These are phyloP conservation scores for Caracal caracal DNA, from an alignment of 2,113 vertebrate species.

Conservation along the genomic window DNA sequence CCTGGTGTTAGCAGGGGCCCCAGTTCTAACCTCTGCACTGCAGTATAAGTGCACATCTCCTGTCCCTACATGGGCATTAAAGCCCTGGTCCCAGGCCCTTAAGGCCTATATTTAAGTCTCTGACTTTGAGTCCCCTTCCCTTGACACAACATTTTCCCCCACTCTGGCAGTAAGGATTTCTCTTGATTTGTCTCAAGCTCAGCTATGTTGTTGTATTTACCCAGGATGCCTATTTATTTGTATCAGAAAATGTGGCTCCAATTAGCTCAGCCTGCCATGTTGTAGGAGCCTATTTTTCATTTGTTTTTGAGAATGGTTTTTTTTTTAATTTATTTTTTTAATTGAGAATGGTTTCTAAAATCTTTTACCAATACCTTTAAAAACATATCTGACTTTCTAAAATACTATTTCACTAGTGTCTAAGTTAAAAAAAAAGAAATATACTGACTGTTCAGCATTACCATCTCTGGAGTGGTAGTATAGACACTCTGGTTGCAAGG, in stretches of 20 bases:
- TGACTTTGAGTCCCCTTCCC: neutral
- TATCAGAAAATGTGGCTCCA: neutral
- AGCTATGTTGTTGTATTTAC: neutral
- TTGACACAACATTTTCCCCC: neutral
- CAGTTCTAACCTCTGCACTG: neutral
- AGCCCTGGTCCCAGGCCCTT: neutral
- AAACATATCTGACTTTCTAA: neutral
- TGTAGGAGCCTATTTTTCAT: neutral
- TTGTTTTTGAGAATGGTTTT: slow-evolving; percentile 2
- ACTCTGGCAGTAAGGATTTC: neutral
- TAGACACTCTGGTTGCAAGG: neutral
- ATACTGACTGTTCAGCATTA: neutral
- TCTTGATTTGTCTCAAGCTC: neutral
- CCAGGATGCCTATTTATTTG: neutral
- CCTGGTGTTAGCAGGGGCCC: neutral
- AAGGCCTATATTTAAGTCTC: neutral
- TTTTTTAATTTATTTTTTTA: slow-evolving; percentile 8
- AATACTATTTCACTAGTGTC: neutral
- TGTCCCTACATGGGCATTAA: neutral
- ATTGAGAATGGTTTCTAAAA: neutral
- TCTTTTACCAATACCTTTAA: neutral
- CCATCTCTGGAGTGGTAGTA: neutral
- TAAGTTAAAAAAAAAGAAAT: neutral
- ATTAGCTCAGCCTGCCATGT: neutral
- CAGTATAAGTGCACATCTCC: neutral